Conservation (phyloP, 2,888 invertebrate species). For the Perithous albicinctus region DNA sequence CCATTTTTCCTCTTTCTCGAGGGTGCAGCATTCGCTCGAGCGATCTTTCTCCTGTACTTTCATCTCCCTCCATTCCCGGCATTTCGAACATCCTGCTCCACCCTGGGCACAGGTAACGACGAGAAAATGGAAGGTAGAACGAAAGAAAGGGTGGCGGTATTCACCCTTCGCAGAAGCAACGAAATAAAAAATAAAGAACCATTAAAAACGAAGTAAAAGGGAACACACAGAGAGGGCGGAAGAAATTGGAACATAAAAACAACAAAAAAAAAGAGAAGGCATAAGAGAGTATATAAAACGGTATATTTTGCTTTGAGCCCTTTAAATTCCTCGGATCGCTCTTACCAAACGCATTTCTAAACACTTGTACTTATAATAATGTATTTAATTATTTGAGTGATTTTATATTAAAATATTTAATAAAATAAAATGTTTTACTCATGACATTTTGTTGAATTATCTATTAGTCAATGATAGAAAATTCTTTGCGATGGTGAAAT, state of each 20-base stretch:
- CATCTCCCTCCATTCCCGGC: conserved; percentile 10
- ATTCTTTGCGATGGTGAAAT: too few relatives aligned
- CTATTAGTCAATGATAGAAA: too few relatives aligned
- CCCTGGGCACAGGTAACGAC: conserved; percentile 47
- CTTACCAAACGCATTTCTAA: not conserved
- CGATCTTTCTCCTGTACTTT: conserved; percentile 56
- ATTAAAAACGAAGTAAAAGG: conserved; percentile 20
- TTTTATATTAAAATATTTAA: not conserved
- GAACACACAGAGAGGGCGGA: conserved; percentile 6
- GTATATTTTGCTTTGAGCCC: not conserved
- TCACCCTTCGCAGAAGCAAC: conserved; percentile 7
- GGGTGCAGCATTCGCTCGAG: conserved; percentile 39
- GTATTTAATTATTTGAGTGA: not conserved
- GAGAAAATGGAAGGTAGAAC: conserved; percentile 24
- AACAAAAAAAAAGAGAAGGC: not conserved
- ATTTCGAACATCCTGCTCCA: conserved; percentile 45
- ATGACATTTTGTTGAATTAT: too few relatives aligned
- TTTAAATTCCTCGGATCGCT: not conserved
- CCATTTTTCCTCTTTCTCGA: conserved; percentile 54
- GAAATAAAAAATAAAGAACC: conserved; percentile 31
- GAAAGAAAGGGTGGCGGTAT: conserved; percentile 33
- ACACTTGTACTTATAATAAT: not conserved
- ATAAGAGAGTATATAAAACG: not conserved
- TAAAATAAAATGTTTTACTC: not conserved
- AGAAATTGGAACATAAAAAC: conserved; percentile 22